phyloP scores from a whole-genome alignment of 2,113 vertebrate species.

The Amazona vittata region DNA sequence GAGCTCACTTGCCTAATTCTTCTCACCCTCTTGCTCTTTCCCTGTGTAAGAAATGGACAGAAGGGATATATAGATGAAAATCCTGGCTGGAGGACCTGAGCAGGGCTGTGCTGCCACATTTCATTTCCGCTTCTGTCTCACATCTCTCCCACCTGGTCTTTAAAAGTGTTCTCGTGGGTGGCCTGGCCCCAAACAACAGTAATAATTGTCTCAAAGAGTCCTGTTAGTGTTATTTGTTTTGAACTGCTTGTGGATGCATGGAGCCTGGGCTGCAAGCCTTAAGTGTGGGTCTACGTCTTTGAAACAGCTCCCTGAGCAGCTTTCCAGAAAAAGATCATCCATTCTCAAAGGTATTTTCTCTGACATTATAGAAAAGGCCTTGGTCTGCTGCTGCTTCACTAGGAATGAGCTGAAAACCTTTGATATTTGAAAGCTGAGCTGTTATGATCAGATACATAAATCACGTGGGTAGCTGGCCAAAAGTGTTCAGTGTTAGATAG shows the following conservation, averaged over 20 bases:
- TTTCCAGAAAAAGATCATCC: not conserved
- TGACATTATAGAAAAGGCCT: not conserved
- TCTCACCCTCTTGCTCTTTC: too few relatives aligned
- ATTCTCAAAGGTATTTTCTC: not conserved
- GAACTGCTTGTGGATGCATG: not conserved
- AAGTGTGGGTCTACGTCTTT: not conserved
- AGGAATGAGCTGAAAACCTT: not conserved
- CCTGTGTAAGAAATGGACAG: too few relatives aligned
- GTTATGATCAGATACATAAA: not conserved
- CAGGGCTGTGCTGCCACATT: not conserved
- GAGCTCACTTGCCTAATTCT: not conserved
- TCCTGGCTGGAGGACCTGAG: not conserved
- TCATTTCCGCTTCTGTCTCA: accelerated
- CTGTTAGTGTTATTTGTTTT: not conserved
- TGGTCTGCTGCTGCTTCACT: not conserved
- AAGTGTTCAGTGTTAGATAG: not conserved
- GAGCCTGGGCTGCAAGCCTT: not conserved
- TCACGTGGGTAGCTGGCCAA: not conserved
- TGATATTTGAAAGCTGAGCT: conserved; percentile 5
- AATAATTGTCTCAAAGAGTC: not conserved
- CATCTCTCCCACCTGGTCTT: not conserved
- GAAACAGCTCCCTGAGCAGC: not conserved
- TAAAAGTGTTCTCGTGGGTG: not conserved
- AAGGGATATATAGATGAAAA: not conserved
- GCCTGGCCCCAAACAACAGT: not conserved